Evolutionary conservation across 2,888 invertebrate species (phyloP).

Genomic region (Brassicogethes aeneus): DNA sequence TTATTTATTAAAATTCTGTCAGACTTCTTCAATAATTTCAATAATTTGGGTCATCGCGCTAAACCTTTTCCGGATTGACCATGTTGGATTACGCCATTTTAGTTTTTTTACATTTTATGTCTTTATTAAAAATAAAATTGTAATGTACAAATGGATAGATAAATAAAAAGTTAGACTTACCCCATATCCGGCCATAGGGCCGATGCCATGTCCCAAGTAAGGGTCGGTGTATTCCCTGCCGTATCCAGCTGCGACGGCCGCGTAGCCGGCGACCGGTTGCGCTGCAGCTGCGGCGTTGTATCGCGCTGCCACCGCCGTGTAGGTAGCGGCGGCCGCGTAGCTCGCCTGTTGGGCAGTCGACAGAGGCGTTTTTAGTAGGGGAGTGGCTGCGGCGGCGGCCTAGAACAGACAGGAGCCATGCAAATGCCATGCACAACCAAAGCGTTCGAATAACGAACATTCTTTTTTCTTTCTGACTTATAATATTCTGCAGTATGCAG

Average conservation of each 20-base stretch:
- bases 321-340: slow-evolving; percentile 75
- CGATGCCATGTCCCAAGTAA: slow-evolving; percentile 90
- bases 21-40: too few species aligned
- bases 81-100: too few species aligned
- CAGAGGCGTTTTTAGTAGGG: slow-evolving; percentile 75
- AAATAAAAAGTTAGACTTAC: too few species aligned
- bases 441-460: slow-evolving; percentile 29
- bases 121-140: too few species aligned
- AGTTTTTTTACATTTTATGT: too few species aligned
- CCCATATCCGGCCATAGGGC: slow-evolving; percentile 95
- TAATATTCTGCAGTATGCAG: too few species aligned
- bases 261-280: slow-evolving; percentile 64
- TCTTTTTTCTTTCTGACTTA: too few species aligned
- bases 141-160: too few species aligned
- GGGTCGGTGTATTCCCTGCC: slow-evolving; percentile 90
- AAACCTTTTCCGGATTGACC: too few species aligned
- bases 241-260: slow-evolving; percentile 66
- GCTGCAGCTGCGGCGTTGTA: slow-evolving; percentile 72
- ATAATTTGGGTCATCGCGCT: too few species aligned
- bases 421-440: slow-evolving; percentile 39
- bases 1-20: too few species aligned
- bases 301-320: slow-evolving; percentile 78
- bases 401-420: slow-evolving; percentile 40
- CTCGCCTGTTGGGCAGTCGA: slow-evolving; percentile 79
- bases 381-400: slow-evolving; percentile 65